Evolutionary conservation across 2,797 vertebrate genomes (phyloP).

Genomic region (Euphonia xanthogaster): DNA sequence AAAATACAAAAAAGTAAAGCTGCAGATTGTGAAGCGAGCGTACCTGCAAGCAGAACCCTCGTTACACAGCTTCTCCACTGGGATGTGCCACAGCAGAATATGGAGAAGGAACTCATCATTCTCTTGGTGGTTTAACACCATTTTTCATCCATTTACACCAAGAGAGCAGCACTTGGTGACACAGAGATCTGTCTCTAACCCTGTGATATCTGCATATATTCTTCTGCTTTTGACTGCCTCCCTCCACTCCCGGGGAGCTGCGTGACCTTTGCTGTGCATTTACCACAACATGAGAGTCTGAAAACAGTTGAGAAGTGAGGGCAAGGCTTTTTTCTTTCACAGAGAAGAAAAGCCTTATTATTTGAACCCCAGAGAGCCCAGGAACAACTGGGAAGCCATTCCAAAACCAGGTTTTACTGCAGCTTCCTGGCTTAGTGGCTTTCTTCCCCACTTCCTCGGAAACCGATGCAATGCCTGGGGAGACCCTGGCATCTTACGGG

Average conservation of each 20-base stretch:
- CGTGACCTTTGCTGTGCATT: neutral
- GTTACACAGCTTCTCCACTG: rapidly evolving
- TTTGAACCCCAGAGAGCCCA: neutral
- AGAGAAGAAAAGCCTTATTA: neutral
- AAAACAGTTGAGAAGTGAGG: neutral
- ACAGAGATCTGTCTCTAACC: too few species aligned
- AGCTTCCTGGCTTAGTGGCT: neutral
- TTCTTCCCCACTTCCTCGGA: neutral
- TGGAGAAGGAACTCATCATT: neutral
- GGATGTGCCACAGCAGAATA: neutral
- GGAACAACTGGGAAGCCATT: neutral
- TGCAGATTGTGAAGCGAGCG: neutral
- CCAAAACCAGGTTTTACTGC: neutral
- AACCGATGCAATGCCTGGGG: neutral
- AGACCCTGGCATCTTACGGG: neutral
- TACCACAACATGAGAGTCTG: neutral
- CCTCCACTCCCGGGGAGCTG: neutral
- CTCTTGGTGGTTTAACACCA: neutral
- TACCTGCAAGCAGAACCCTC: neutral
- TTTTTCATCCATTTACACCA: neutral
- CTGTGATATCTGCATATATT: neutral
- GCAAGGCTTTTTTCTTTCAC: neutral
- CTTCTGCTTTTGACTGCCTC: neutral
- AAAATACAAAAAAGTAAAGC: neutral
- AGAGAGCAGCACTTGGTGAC: neutral